These are phyloP conservation scores for Eupeodes latifasciatus DNA, from an alignment of 2,888 invertebrate genomes.

Conservation along the genomic window DNA sequence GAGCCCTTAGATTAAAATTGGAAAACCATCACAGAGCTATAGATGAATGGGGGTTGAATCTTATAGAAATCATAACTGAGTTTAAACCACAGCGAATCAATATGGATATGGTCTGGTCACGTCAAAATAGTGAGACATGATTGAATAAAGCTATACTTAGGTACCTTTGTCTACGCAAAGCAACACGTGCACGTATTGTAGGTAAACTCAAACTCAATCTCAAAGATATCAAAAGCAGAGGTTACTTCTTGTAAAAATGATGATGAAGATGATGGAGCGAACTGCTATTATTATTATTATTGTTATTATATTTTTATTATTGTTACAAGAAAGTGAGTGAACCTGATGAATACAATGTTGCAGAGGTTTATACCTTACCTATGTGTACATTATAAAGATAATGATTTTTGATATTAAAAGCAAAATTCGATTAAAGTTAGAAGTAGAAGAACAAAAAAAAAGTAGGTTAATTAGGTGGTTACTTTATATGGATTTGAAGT, in stretches of 20 bases:
- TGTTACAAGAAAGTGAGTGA: conserved; percentile 60
- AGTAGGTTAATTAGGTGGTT: conserved; percentile 40
- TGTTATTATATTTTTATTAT: background rate
- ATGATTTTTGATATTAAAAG: conserved; percentile 41
- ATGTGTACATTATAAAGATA: background rate
- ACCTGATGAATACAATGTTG: conserved; percentile 47
- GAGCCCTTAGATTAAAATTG: background rate
- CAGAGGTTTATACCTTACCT: background rate
- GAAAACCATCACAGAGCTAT: background rate
- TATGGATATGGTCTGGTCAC: conserved; percentile 73
- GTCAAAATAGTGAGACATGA: conserved; percentile 67
- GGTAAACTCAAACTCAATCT: background rate
- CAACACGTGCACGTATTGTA: background rate
- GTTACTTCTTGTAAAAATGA: conserved; percentile 15
- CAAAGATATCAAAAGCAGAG: conserved; percentile 43
- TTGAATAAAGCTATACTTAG: background rate
- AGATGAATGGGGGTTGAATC: conserved; percentile 3
- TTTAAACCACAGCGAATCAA: conserved; percentile 61
- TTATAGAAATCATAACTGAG: conserved; percentile 21
- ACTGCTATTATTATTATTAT: conserved; percentile 8
- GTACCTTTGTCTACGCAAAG: conserved; percentile 33
- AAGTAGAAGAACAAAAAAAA: background rate
- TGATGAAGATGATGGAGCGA: conserved; percentile 13
- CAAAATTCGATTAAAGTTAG: conserved; percentile 32
- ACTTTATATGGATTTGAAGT: background rate